Evolutionary conservation across 2,113 vertebrate species (phyloP).

Genomic region (Syrrhaptes paradoxus): DNA sequence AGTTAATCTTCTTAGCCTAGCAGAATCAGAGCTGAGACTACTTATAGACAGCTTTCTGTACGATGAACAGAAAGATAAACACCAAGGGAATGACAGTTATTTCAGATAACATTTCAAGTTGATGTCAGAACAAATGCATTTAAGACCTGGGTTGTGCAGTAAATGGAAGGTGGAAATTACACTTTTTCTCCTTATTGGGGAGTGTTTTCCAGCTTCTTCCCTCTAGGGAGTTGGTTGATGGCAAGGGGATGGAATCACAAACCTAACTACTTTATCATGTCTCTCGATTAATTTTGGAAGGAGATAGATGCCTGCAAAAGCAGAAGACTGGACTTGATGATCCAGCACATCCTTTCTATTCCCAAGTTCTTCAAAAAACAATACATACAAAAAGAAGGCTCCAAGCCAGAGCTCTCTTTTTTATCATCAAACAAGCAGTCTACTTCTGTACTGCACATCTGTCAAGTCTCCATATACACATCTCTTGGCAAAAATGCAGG

Average conservation of each 20-base stretch:
- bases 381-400: not conserved
- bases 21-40: not conserved
- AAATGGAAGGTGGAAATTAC: not conserved
- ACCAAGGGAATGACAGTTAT: not conserved
- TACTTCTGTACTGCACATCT: not conserved
- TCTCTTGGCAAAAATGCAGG: not conserved
- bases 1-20: constrained; percentile 36
- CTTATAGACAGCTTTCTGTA: constrained; percentile 29
- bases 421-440: not conserved
- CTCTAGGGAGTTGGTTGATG: not conserved
- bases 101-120: not conserved
- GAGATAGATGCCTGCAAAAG: not conserved
- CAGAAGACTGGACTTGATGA: not conserved
- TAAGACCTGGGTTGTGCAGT: not conserved
- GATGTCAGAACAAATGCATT: not conserved
- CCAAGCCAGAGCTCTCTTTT: not conserved
- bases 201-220: not conserved
- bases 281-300: not conserved
- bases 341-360: not conserved
- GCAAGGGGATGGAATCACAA: not conserved
- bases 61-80: not conserved
- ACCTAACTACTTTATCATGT: not conserved
- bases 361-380: not conserved
- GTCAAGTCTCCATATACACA: not conserved
- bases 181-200: not conserved